Percentiles rank a stretch among this genome's conserved stretches.
Conservation (phyloP, 1,140 invertebrate species). For the Meloidogyne hapla region DNA sequence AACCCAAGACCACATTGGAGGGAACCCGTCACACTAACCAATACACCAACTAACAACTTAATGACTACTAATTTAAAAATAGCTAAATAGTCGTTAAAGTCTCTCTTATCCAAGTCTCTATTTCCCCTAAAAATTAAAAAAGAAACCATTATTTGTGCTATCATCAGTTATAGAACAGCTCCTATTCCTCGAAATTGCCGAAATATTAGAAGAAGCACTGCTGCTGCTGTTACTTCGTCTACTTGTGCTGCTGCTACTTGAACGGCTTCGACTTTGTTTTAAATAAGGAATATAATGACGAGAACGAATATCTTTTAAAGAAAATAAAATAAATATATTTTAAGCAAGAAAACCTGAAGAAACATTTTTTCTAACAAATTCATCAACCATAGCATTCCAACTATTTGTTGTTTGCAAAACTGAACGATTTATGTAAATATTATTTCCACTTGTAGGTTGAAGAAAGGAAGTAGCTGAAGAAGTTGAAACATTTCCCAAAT, state of each 20-base stretch:
- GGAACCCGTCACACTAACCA: neutral
- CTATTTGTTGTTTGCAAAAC: slow-evolving; percentile 19
- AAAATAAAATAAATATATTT: slow-evolving; percentile 10
- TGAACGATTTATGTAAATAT: slow-evolving; percentile 26
- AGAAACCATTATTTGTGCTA: neutral
- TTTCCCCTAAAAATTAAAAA: too few species aligned
- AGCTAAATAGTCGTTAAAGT: too few species aligned
- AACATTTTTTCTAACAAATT: slow-evolving; percentile 38
- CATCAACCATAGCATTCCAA: slow-evolving; percentile 48
- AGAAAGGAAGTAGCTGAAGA: neutral
- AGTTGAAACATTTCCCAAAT: neutral
- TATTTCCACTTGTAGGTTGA: neutral
- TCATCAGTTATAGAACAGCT: neutral
- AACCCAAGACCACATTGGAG: neutral
- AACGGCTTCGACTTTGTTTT: slow-evolving; percentile 8
- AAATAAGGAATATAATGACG: slow-evolving; percentile 16
- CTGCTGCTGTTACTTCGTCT: neutral
- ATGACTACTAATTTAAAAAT: too few species aligned
- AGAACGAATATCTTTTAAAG: neutral
- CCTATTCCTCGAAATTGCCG: neutral
- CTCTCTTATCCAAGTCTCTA: too few species aligned
- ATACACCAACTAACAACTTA: neutral
- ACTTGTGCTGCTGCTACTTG: neutral
- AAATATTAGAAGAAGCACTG: slow-evolving; percentile 3
- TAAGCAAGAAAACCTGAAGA: slow-evolving; percentile 23